phyloP scores from a whole-genome alignment of 2,113 vertebrate species.

The Rhipidura dahli region DNA sequence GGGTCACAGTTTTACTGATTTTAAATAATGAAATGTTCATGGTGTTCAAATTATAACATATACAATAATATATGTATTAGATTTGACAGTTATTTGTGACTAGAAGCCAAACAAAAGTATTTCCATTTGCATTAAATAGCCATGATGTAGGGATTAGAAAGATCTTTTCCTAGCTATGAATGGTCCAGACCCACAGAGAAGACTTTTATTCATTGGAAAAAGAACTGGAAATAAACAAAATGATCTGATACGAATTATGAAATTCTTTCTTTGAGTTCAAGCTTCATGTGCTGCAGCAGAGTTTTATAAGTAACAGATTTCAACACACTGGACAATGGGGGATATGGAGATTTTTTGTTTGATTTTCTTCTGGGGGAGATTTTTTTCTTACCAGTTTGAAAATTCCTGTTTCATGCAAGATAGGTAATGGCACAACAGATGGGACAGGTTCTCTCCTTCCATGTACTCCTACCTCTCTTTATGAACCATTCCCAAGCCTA shows the following conservation, averaged over 20 bases:
- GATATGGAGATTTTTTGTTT: background rate
- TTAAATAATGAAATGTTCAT: background rate
- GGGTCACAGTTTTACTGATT: background rate
- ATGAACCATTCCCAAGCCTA: background rate
- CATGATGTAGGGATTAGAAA: background rate
- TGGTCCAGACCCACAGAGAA: background rate
- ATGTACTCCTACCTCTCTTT: background rate
- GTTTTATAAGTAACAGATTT: background rate
- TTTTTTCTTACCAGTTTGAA: background rate
- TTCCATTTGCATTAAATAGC: background rate
- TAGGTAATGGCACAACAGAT: background rate
- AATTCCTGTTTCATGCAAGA: background rate
- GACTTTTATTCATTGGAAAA: background rate
- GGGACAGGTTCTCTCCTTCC: background rate
- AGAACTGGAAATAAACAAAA: background rate
- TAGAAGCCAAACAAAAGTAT: background rate
- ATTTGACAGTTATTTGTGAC: background rate
- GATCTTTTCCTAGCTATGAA: background rate
- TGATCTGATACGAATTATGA: background rate
- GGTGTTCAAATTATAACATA: background rate
- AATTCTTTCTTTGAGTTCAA: background rate
- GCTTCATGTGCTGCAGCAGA: background rate
- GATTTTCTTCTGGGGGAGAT: fast-evolving
- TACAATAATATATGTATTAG: background rate
- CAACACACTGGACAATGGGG: fast-evolving